Conservation (phyloP, 1,140 invertebrate genomes). For the Aphaenogaster ashmeadi region DNA sequence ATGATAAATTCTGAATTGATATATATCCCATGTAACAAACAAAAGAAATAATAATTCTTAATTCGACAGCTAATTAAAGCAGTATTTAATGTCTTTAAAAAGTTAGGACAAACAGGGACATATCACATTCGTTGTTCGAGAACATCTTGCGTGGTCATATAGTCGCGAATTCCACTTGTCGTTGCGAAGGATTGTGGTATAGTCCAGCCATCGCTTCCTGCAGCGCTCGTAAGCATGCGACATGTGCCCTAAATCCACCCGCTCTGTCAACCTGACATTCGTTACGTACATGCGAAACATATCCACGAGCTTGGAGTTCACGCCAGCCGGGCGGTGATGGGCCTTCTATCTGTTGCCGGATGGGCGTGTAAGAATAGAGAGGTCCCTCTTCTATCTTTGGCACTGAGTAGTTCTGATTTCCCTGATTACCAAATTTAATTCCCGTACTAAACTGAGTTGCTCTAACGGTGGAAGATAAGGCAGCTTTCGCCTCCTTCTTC, state of each 20-base stretch:
- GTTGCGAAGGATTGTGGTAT: constrained; percentile 88
- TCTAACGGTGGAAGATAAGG: constrained; percentile 83
- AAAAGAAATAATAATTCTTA: neutral
- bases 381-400: constrained; percentile 93
- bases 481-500: constrained; percentile 89
- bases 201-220: constrained; percentile 96
- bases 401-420: constrained; percentile 88
- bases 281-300: constrained; percentile 91
- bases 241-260: constrained; percentile 94
- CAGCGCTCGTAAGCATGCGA: constrained; percentile 95
- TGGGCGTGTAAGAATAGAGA: constrained; percentile 90
- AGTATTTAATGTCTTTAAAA: neutral
- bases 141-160: constrained; percentile 60
- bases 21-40: neutral
- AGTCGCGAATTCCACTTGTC: constrained; percentile 59
- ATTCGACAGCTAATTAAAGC: neutral
- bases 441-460: constrained; percentile 93
- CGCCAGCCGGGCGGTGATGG: constrained; percentile 90
- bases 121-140: constrained; percentile 35
- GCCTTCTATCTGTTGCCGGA: constrained; percentile 90
- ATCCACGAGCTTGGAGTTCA: constrained; percentile 91
- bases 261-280: constrained; percentile 93
- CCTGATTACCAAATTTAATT: constrained; percentile 91
- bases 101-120: constrained; percentile 34
- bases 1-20: neutral